Evolutionary conservation across 2,113 vertebrate genomes (phyloP), one percentile per base, ranked within the genome.

Genomic region (Lichenostomus cassidix): DNA sequence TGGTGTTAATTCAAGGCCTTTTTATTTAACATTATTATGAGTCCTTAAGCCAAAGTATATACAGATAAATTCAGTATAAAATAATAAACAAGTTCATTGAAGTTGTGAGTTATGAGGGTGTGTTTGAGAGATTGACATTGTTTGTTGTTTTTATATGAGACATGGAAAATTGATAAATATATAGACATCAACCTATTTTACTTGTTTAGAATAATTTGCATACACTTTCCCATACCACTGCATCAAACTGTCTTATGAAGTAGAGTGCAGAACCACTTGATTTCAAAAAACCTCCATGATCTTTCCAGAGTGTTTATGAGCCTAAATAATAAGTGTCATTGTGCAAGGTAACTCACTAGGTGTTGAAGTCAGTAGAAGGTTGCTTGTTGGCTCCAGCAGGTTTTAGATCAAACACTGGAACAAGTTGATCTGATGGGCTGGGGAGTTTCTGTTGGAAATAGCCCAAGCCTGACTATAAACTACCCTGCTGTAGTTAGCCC

Each of bases 261-360:
- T 25, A 42, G 50, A 87, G 22, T 69, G 37, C 14, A 41, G 58
- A 87, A 76, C 7, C 25, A 68, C 22, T 56, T 41, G 9, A 41
- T 68, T 82, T 77, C 41, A 58, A 60, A 73, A 68, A 67, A n/a
- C 4, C 14, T 50, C 23, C 13, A 24, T 47, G 46, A 44, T 46
- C 14, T 88, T 83, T 69, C 23, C 31, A 3, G 42, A 53, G n/a
- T 46, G 39, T 55, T 90, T 82, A 22, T 59, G 62, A 82, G 67
- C 31, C 46, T 73, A 55, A 88, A 80, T 55, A 49, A 39, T 0
- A 1, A 65, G 6, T 65, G n/a, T 29, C 28, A 15, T 27, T 76
- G 33, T 73, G 31, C n/a, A 28, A 41, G 28, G 18, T 65, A 60
- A 37, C 21, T 79, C 7, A 5, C 0, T 5, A 19, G 0, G 1